Evolutionary conservation across 2,113 vertebrate genomes (phyloP), one percentile per base, ranked within the genome.

Genomic region (Rhadina sibilatrix): DNA sequence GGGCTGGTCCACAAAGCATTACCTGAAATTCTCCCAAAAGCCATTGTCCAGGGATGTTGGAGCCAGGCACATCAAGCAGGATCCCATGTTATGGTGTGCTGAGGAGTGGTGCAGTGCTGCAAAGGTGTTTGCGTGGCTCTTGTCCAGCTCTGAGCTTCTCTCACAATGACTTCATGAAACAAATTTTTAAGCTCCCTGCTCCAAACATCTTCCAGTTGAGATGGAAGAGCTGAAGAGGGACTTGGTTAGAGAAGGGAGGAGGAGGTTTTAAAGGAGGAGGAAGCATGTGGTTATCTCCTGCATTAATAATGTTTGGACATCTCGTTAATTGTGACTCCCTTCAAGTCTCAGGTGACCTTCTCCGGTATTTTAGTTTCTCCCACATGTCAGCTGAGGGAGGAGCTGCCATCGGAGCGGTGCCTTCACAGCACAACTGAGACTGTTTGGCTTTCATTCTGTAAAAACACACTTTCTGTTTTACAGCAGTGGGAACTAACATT

Each of bases 401-500:
- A 93, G 78, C 2, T 84, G 40, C 80, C 19, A 3, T 15, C 1
- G 0, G 31, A 35, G 53, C 19, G 1, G 57, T 44, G 65, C 65
- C 78, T 84, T 70, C 54, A 6, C 37, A 57, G 60, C 89, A 38
- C 69, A 21, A 64, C 77, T 76, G 87, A 56, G 69, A 57, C 79
- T 23, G 60, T 63, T 88, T 79, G 81, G 70, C 87, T 96, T 92
- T 94, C 87, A 19, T 76, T 69, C 82, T 90, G 93, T 93, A 76
- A 95, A 90, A 96, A 83, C 50, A 5, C 66, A 54, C 94, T 96
- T 96, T 94, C 87, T 92, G 65, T 96, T 96, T 95, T 83, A 93
- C 90, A 70, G 44, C 83, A 87, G 68, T 83, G 87, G 87, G 87
- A 94, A 69, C 75, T 74, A 19, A 18, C 61, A 23, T 38, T 9